Percentiles rank a stretch among this genome's conserved stretches.
Conservation (phyloP, 2,888 invertebrate species). For the Drosophila siamana region DNA sequence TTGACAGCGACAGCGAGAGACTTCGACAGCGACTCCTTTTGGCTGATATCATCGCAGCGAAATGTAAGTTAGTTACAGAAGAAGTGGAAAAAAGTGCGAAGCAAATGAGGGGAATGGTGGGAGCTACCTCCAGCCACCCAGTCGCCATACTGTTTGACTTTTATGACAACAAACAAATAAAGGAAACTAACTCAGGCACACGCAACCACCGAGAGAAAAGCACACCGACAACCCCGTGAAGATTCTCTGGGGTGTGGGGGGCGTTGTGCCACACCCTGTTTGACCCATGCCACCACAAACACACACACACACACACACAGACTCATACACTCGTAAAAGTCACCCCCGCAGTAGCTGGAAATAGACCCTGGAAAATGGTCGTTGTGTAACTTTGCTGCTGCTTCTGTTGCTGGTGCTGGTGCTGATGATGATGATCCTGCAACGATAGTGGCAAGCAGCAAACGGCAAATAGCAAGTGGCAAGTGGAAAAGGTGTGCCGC, state of each 20-base stretch:
- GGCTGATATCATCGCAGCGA: constrained; percentile 60
- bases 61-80: constrained; percentile 14
- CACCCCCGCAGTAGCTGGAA: constrained; percentile 52
- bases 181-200: constrained; percentile 21
- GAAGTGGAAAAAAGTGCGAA: neutral
- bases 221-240: constrained; percentile 8
- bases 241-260: neutral
- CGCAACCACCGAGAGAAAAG: constrained; percentile 10
- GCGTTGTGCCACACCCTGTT: constrained; percentile 47
- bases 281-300: neutral
- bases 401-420: constrained; percentile 29
- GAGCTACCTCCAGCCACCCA: constrained; percentile 19
- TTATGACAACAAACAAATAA: constrained; percentile 61
- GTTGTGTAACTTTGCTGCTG: constrained; percentile 51
- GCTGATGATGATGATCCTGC: constrained; percentile 50
- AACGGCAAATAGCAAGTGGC: constrained; percentile 39
- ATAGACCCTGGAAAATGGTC: constrained; percentile 50
- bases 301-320: neutral
- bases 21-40: constrained; percentile 17
- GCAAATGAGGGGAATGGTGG: neutral
- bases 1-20: neutral
- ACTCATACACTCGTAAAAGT: constrained; percentile 12
- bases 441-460: constrained; percentile 35
- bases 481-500: constrained; percentile 65
- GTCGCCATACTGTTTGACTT: constrained; percentile 53